Percentiles rank a stretch among this genome's conserved stretches.
These are phyloP conservation scores for Sialia sialis DNA, from an alignment of 2,113 vertebrate species.

Conservation along the genomic window DNA sequence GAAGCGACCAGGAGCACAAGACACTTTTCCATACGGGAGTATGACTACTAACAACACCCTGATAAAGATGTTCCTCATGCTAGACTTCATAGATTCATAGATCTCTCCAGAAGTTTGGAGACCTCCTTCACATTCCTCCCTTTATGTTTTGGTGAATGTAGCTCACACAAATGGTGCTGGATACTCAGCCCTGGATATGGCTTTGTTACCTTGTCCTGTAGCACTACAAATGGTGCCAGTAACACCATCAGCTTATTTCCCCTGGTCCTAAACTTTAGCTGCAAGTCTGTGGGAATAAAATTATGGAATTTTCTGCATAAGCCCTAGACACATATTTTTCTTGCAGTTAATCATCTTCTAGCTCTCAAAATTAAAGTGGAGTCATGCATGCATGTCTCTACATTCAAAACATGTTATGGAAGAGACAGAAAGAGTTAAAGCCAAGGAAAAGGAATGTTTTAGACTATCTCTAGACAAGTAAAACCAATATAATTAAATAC, in stretches of 20 bases:
- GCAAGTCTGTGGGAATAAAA: not conserved
- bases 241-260: not conserved
- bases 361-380: not conserved
- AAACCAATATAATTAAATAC: not conserved
- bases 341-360: not conserved
- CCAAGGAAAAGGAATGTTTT: not conserved
- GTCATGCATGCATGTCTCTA: rapidly evolving
- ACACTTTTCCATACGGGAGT: not conserved
- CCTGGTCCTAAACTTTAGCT: not conserved
- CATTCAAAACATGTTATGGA: not conserved
- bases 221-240: not conserved
- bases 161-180: not conserved
- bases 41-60: not conserved
- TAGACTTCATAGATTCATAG: not conserved
- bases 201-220: not conserved
- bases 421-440: not conserved
- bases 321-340: rapidly evolving
- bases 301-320: not conserved
- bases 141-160: rapidly evolving
- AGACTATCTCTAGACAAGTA: not conserved
- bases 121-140: not conserved
- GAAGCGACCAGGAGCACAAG: not conserved
- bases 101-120: not conserved
- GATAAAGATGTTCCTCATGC: not conserved
- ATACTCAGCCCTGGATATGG: not conserved